Evolutionary conservation across 35 echinoderm and acorn worm genomes (phyloP), one percentile per base, ranked within the genome.

Genomic region (Eucidaris tribuloides): DNA sequence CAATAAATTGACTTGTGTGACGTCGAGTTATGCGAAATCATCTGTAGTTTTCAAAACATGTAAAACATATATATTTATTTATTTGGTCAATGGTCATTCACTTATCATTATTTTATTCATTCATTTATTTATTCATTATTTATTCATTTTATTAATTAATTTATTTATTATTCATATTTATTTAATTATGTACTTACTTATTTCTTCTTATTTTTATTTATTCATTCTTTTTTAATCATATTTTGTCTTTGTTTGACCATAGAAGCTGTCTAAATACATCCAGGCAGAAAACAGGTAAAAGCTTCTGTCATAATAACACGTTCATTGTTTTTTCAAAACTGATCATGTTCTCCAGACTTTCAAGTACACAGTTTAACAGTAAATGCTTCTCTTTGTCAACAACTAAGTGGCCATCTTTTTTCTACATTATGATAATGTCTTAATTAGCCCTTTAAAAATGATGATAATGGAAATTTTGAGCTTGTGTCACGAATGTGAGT

Each of bases 271-370:
- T 9, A 33, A 43, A 38, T 74, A 74, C 40, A 74, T 74, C 29
- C 15, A 74, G 11, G 68, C 33, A 41, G 68, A 74, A 74, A 74
- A 74, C 19, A 23, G 37, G 68, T 74, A 44, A 74, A 40, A 25
- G 29, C 37, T 7, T 64, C 37, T 3, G 13, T 33, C 11, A 33
- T 28, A 64, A 3, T 15, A 15, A 2, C 28, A 32, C 30, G 18
- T 63, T 15, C 7, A 64, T 7, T 32, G 22, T 32, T 6, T 60
- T 6, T 2, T 7, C 22, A 23, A 60, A 23, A 60, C 22, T 6
- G n/a, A 60, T 20, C n/a, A 59, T 59, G 27, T 9, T 25, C 1
- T 29, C 29, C 27, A 6, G 24, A 63, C 4, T n/a, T n/a, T 31
- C 27, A 63, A 33, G 36, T 3, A 30, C 5, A 63, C 27, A 11